These are phyloP conservation scores for Megamerina dolium DNA, from an alignment of 2,888 invertebrate genomes.

Conservation along the genomic window DNA sequence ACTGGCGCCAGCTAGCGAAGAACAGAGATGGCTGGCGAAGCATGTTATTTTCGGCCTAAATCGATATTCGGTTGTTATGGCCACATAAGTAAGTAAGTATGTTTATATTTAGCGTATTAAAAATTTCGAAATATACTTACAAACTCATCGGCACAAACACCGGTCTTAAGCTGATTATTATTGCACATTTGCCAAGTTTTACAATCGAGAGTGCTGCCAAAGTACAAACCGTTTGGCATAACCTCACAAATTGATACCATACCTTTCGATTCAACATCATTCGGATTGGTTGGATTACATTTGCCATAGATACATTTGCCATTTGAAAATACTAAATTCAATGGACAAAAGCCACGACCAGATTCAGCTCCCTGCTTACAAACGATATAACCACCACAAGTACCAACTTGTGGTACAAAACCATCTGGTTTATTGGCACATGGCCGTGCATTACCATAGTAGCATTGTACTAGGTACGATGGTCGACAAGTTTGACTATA, in stretches of 20 bases:
- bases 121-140: conserved; percentile 12
- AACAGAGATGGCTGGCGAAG: too few species aligned
- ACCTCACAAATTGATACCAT: conserved; percentile 18
- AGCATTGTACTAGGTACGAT: conserved; percentile 16
- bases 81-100: background rate
- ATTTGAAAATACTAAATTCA: conserved; percentile 16
- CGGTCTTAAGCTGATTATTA: background rate
- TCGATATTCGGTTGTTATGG: too few species aligned
- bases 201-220: conserved; percentile 24
- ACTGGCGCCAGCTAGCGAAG: too few species aligned
- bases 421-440: conserved; percentile 13
- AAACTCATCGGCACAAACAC: conserved; percentile 13
- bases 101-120: background rate
- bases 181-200: conserved; percentile 19
- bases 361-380: conserved; percentile 16
- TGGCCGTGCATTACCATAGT: conserved; percentile 9
- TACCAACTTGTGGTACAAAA: conserved; percentile 15
- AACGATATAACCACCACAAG: conserved; percentile 23
- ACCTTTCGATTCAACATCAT: background rate
- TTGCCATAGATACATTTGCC: conserved; percentile 19
- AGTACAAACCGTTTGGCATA: conserved; percentile 20
- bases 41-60: too few species aligned
- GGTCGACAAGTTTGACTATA: conserved; percentile 19
- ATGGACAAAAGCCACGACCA: conserved; percentile 17
- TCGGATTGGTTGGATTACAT: conserved; percentile 10